These are phyloP conservation scores for Gracilinanus agilis DNA, from an alignment of 2,113 vertebrate genomes.

Conservation along the genomic window DNA sequence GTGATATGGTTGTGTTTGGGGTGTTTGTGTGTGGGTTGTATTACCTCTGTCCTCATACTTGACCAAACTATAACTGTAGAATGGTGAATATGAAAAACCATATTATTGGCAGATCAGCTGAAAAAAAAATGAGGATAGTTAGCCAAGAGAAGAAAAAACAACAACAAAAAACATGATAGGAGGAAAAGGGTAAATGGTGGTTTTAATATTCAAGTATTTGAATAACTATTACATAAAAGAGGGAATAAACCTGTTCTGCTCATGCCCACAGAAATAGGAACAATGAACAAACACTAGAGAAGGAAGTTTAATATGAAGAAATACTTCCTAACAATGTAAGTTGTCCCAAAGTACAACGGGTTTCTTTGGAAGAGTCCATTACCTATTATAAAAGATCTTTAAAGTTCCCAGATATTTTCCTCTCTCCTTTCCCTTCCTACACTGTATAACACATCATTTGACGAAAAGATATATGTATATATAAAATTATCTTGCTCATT, in stretches of 20 bases:
- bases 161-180: too few relatives aligned
- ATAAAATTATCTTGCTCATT: too few relatives aligned
- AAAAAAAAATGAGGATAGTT: neutral
- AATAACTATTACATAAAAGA: neutral
- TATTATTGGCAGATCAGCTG: neutral
- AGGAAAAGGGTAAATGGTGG: neutral
- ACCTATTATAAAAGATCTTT: neutral
- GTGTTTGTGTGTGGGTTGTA: neutral
- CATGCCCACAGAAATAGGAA: neutral
- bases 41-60: neutral
- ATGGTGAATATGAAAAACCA: neutral
- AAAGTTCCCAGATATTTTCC: too few relatives aligned
- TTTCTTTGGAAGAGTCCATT: neutral
- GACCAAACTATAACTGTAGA: neutral
- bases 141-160: neutral
- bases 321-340: neutral
- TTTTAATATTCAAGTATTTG: neutral
- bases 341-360: neutral
- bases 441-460: too few relatives aligned
- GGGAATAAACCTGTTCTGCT: neutral
- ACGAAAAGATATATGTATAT: too few relatives aligned
- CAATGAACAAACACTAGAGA: neutral
- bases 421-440: too few relatives aligned
- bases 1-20: neutral
- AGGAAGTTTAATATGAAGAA: neutral